Evolutionary conservation across 2,888 invertebrate genomes (phyloP), one percentile per base, ranked within the genome.

Genomic region (Perizoma affinitatum): DNA sequence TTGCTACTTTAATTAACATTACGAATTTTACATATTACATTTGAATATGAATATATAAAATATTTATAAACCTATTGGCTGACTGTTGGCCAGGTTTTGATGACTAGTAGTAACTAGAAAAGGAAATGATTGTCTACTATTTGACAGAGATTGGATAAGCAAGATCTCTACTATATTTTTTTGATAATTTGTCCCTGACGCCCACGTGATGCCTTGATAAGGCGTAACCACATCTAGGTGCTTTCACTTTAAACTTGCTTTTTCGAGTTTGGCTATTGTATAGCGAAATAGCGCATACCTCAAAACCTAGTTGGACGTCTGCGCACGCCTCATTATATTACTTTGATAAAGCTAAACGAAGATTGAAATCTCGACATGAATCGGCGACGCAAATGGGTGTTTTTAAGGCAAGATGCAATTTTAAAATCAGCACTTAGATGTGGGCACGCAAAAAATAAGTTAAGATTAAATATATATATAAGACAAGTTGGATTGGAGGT

Each of bases 391-490:
- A 52, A 44, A 38, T 36, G 33, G 44, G 52, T 52, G 57, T 59
- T 45, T 46, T 38, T 57, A 57, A 61, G 59, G 62, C 62, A 64
- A 67, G 64, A 62, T 58, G 63, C 58, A 62, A 67, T 64, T 60
- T 64, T 67, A 60, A 22, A 22, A 22, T 22, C 22, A 22, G 22
- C 22, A 22, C 22, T 22, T 22, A 22, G 22, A 3, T 22, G 22
- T 22, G 22, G 22, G 22, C 22, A 22, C 22, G 22, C 22, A 22
- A 22, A 22, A 22, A 22, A 22, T 22, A 22, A 22, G 22, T 22
- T 22, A 22, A 22, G 22, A 22, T 22, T 22, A 22, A 22, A 22
- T 22, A 22, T 22, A 22, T n/a, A n/a, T n/a, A 22, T 22, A 22
- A 22, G 3, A 22, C 22, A 22, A 22, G 22, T 22, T 22, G 22